Evolutionary conservation across 2,888 invertebrate species (phyloP).

Genomic region (Drosophila hamatofila): DNA sequence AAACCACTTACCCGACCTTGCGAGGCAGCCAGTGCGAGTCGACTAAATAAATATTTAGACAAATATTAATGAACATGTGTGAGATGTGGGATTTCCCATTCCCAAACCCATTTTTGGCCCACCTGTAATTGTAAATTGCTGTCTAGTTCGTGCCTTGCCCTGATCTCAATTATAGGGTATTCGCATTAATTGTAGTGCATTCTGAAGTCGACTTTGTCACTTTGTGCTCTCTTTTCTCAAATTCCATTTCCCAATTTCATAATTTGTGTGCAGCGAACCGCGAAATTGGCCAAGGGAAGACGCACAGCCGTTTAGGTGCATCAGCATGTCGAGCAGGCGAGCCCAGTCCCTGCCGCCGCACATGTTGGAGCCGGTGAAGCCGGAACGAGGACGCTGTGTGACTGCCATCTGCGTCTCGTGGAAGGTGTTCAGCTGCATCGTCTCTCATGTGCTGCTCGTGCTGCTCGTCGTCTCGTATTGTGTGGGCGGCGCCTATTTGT

Average conservation of each 20-base stretch:
- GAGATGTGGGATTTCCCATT: slow-evolving; percentile 28
- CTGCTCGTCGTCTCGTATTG: slow-evolving; percentile 96
- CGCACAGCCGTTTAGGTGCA: slow-evolving; percentile 24
- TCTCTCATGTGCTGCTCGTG: slow-evolving; percentile 94
- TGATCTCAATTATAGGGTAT: not conserved
- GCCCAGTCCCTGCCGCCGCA: slow-evolving; percentile 83
- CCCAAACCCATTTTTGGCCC: slow-evolving; percentile 6
- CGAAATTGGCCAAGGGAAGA: slow-evolving; percentile 59
- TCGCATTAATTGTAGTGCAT: slow-evolving; percentile 17
- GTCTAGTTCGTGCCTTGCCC: not conserved
- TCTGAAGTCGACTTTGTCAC: not conserved
- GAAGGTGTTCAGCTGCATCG: slow-evolving; percentile 93
- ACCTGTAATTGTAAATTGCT: slow-evolving; percentile 24
- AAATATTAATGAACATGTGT: slow-evolving; percentile 50
- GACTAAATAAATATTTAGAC: slow-evolving; percentile 74
- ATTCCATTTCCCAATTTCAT: slow-evolving; percentile 24
- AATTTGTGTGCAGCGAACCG: slow-evolving; percentile 57
- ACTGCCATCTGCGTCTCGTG: slow-evolving; percentile 87
- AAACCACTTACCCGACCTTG: slow-evolving; percentile 59
- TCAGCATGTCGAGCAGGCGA: slow-evolving; percentile 82
- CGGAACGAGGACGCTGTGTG: slow-evolving; percentile 82
- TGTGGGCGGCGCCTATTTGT: slow-evolving; percentile 94
- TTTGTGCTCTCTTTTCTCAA: not conserved
- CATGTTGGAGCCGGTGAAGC: slow-evolving; percentile 80
- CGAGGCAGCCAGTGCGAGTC: slow-evolving; percentile 27